Evolutionary conservation across 1,140 invertebrate genomes (phyloP).

Genomic region (Drosophila malerkotliana): DNA sequence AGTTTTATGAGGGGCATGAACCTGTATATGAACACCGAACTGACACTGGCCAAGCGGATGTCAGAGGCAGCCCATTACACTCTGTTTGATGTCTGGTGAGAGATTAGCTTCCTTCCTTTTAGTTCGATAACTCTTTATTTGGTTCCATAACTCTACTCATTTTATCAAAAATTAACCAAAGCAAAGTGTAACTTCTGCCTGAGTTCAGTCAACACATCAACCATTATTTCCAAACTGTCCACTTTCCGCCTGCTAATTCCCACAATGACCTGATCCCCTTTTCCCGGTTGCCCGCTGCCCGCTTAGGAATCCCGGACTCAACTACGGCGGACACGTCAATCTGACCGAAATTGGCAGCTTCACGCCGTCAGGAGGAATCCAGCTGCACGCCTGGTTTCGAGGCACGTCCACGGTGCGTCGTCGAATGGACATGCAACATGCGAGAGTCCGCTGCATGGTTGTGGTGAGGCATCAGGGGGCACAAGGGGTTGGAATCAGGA

Average conservation of each 20-base stretch:
- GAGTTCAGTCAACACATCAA: constrained; percentile 25
- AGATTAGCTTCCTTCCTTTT: not conserved
- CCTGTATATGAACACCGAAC: constrained; percentile 81
- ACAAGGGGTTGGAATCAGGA: too few relatives aligned
- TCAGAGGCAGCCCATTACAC: constrained; percentile 55
- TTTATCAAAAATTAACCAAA: constrained; percentile 8
- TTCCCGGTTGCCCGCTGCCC: constrained; percentile 3
- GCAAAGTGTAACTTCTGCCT: not conserved
- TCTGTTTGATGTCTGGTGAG: constrained; percentile 80
- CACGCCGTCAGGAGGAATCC: constrained; percentile 69
- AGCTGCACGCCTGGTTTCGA: constrained; percentile 72
- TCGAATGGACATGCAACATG: constrained; percentile 84
- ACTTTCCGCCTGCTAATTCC: constrained; percentile 37
- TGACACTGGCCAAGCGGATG: constrained; percentile 75
- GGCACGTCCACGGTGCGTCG: constrained; percentile 84
- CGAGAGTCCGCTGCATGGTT: constrained; percentile 84
- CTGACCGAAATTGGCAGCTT: constrained; percentile 84
- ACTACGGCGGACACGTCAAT: constrained; percentile 85
- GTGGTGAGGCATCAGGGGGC: constrained; percentile 75
- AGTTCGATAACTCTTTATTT: not conserved
- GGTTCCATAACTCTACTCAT: not conserved
- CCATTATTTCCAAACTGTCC: constrained; percentile 27
- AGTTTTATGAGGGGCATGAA: constrained; percentile 77
- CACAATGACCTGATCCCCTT: constrained; percentile 29
- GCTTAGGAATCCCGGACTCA: constrained; percentile 84